phyloP scores from a whole-genome alignment of 2,888 invertebrate genomes.

The Drosophila meridionalis region DNA sequence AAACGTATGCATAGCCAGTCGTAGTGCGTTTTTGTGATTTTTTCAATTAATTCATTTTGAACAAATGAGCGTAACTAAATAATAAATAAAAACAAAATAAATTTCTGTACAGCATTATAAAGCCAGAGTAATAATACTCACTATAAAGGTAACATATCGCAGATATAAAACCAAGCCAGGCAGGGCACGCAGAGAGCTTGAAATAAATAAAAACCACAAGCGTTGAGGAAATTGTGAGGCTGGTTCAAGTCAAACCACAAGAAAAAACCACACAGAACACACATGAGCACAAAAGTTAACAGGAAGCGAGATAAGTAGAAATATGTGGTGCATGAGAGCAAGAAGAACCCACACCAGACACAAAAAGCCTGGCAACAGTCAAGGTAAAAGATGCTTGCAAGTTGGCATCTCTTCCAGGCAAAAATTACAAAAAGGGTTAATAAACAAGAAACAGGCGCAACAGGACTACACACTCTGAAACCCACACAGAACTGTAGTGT shows the following conservation, averaged over 20 bases:
- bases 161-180: conserved; percentile 9
- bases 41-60: conserved; percentile 34
- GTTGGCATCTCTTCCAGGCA: conserved; percentile 39
- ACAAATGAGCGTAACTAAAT: neutral
- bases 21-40: neutral
- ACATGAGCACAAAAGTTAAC: conserved; percentile 36
- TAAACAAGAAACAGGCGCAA: conserved; percentile 65
- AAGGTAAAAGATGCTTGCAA: conserved; percentile 41
- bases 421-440: conserved; percentile 79
- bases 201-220: conserved; percentile 77
- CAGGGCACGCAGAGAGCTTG: conserved; percentile 44
- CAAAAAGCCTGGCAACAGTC: conserved; percentile 24
- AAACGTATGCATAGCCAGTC: neutral
- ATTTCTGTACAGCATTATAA: conserved; percentile 10
- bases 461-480: conserved; percentile 49
- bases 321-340: conserved; percentile 26
- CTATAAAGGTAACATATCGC: conserved; percentile 39
- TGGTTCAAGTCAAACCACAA: conserved; percentile 49
- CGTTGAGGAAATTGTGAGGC: conserved; percentile 53
- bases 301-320: conserved; percentile 58
- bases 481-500: conserved; percentile 60
- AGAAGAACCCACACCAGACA: conserved; percentile 32
- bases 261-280: conserved; percentile 52
- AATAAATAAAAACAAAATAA: neutral
- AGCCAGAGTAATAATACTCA: conserved; percentile 1